Evolutionary conservation across 2,797 vertebrate species (phyloP), one percentile per base, ranked within the genome.

Genomic region (Ctenopoma kingsleyae): DNA sequence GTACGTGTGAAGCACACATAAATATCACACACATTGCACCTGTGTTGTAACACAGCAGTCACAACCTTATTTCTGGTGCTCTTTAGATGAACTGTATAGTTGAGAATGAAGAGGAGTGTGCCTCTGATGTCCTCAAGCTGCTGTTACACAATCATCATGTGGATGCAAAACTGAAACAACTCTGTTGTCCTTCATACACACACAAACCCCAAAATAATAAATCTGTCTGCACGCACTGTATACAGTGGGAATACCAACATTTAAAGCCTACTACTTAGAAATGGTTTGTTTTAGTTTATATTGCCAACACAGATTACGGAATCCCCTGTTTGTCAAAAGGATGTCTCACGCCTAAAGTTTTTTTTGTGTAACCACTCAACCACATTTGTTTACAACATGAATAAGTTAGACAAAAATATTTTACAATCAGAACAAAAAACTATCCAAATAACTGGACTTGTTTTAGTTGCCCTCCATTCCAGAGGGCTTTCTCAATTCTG

Each of bases 61-160:
- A 76, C 58, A 52, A 53, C 50, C 46, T 58, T n/a, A 53, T 71
- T 79, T 50, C 35, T 64, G 46, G 53, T 72, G 63, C 58, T 69
- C 62, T 70, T 61, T n/a, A 41, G 12, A 67, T 73, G 61, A 87
- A 86, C 79, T 70, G 69, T 58, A 76, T 50, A 27, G 36, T 36
- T 16, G 10, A 40, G 44, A 65, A 43, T 53, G 71, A 52, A 30
- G 70, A 81, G 67, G 82, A 81, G 63, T 78, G 60, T 74, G 66
- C 47, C 52, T 78, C 61, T 44, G 51, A 81, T 68, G 79, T 76
- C 56, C 70, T 73, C n/a, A 0, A 36, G 78, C 52, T 76, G 47
- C 62, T 50, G 60, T 87, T 89, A 89, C 67, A 83, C 87, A 89
- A 87, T 59, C 63, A 41, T 78, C 74, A 78, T 56, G 66, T 56